Percentiles rank a stretch among this genome's conserved stretches.
These are phyloP conservation scores for Formica selysi DNA, from an alignment of 1,140 invertebrate species.

Conservation along the genomic window DNA sequence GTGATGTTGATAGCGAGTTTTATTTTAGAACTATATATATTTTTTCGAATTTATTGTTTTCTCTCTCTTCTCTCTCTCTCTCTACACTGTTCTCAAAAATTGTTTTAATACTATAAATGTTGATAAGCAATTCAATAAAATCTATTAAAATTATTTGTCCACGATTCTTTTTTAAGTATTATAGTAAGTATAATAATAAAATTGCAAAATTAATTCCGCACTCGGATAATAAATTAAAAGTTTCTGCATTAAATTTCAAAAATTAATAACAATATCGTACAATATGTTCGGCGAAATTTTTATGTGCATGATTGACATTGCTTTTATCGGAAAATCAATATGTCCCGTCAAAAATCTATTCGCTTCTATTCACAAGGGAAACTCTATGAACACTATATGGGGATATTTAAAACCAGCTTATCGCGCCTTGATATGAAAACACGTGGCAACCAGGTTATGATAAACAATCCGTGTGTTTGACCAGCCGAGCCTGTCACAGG, in stretches of 20 bases:
- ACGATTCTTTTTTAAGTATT: neutral
- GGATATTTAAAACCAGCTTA: conserved; percentile 78
- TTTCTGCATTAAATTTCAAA: neutral
- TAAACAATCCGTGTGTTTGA: conserved; percentile 76
- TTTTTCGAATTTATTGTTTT: neutral
- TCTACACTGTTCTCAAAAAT: neutral
- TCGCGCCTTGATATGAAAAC: conserved; percentile 77
- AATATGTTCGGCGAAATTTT: neutral
- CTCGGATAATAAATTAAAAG: neutral
- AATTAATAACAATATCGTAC: neutral
- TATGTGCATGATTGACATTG: neutral
- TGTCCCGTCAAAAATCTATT: conserved; percentile 61
- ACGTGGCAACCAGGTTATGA: conserved; percentile 75
- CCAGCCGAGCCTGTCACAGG: conserved; percentile 63
- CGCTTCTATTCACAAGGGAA: conserved; percentile 57
- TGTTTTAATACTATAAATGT: neutral
- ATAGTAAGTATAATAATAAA: conserved; percentile 2
- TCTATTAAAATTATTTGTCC: neutral
- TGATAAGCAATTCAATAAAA: neutral
- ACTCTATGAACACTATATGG: conserved; percentile 70
- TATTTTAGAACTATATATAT: neutral
- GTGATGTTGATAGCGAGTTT: neutral
- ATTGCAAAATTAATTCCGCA: neutral
- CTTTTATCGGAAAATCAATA: conserved; percentile 17
- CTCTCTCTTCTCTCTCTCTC: too few species aligned